Percentiles rank a stretch among this genome's conserved stretches.
Conservation (phyloP, 2,888 invertebrate genomes). For the Bellardia pandia region DNA sequence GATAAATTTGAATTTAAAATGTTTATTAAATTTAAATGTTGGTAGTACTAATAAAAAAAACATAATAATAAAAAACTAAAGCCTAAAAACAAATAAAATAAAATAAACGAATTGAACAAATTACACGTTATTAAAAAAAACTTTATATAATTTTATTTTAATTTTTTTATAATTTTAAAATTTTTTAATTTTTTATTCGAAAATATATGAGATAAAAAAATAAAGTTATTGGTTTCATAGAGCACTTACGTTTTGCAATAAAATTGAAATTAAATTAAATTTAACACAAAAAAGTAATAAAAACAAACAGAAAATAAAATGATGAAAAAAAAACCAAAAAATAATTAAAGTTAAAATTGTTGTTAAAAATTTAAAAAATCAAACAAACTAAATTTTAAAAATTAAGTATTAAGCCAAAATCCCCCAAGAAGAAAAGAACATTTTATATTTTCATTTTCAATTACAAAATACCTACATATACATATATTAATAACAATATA, state of each 20-base stretch:
- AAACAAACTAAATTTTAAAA: constrained; percentile 67
- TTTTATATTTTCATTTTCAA: constrained; percentile 43
- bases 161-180: constrained; percentile 54
- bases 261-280: constrained; percentile 63
- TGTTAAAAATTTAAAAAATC: constrained; percentile 77
- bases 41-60: constrained; percentile 65
- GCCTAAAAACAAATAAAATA: constrained; percentile 40
- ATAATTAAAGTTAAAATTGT: constrained; percentile 69
- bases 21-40: constrained; percentile 72
- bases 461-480: constrained; percentile 9
- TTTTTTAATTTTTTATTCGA: constrained; percentile 45
- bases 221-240: constrained; percentile 84
- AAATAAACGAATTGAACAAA: constrained; percentile 39
- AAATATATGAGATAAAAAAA: constrained; percentile 74
- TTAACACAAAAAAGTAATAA: constrained; percentile 48
- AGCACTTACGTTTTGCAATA: constrained; percentile 84
- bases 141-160: constrained; percentile 66
- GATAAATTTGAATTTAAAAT: constrained; percentile 67
- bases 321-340: constrained; percentile 59
- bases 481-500: constrained; percentile 27
- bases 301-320: constrained; percentile 57
- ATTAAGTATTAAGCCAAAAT: constrained; percentile 43
- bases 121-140: constrained; percentile 60
- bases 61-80: constrained; percentile 55
- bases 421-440: constrained; percentile 22